phyloP scores from a whole-genome alignment of 2,797 vertebrate species.

The Enteromius unitaeniatus region DNA sequence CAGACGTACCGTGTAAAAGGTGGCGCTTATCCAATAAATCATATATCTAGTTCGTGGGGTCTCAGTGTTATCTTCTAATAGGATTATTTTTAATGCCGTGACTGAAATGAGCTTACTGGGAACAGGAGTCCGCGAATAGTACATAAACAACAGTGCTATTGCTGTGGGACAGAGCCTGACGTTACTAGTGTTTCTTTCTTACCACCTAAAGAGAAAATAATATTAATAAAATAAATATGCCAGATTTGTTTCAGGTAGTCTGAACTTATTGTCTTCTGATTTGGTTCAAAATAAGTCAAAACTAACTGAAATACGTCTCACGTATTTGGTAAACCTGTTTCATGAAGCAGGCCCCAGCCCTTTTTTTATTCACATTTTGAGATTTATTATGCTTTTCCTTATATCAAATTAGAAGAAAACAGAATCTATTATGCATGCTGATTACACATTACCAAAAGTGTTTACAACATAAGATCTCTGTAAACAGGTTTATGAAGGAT shows the following conservation, averaged over 20 bases:
- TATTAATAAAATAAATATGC: not conserved
- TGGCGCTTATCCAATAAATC: conserved; percentile 20
- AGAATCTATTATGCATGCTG: no score
- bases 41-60: not conserved
- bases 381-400: no score
- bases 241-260: no score
- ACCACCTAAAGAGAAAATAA: no score
- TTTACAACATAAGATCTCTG: not conserved
- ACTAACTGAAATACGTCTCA: no score
- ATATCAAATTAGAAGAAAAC: no score
- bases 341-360: no score
- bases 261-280: no score
- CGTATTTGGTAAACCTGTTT: no score
- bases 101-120: conserved; percentile 1
- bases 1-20: not conserved
- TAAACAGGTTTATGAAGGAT: not conserved
- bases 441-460: no score
- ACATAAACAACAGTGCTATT: not conserved
- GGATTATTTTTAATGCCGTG: not conserved
- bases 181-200: not conserved
- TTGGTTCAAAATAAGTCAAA: no score
- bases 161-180: not conserved
- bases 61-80: not conserved
- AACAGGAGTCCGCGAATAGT: not conserved
- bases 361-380: no score